Evolutionary conservation across 2,888 invertebrate genomes (phyloP).

Genomic region (Callinectes sapidus): DNA sequence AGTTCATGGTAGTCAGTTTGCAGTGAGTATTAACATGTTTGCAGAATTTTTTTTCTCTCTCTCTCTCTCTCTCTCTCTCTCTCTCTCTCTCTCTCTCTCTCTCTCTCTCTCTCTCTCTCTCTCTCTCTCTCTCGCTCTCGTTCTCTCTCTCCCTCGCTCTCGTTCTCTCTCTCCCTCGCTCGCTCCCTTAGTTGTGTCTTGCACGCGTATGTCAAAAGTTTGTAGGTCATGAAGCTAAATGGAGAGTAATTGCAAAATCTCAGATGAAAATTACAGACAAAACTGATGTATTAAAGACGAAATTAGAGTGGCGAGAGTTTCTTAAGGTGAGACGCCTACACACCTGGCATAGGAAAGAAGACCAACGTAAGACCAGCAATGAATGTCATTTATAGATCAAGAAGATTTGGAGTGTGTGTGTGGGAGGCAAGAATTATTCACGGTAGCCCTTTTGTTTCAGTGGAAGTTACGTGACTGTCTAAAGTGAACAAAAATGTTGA

Average conservation of each 20-base stretch:
- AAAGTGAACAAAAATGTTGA: too few relatives aligned
- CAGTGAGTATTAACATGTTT: neutral
- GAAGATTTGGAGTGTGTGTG: neutral
- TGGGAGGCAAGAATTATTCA: neutral
- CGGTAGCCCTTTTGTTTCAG: too few relatives aligned
- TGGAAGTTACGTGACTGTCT: too few relatives aligned
- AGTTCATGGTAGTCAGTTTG: neutral
- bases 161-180: neutral
- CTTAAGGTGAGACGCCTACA: neutral
- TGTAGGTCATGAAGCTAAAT: neutral
- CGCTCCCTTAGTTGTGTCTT: neutral
- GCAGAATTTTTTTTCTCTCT: neutral
- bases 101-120: neutral
- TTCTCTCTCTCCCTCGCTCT: constrained; percentile 12
- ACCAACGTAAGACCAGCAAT: neutral
- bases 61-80: neutral
- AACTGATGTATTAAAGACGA: neutral
- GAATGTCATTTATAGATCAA: neutral
- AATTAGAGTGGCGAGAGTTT: neutral
- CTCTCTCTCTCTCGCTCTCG: constrained; percentile 5
- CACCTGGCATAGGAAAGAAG: neutral
- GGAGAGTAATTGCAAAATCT: neutral
- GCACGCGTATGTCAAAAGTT: neutral
- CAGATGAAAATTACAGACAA: neutral
- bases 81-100: neutral